Base-by-base conservation (phyloP, 2,888 invertebrate genomes). In the Laspeyria flexula region DNA sequence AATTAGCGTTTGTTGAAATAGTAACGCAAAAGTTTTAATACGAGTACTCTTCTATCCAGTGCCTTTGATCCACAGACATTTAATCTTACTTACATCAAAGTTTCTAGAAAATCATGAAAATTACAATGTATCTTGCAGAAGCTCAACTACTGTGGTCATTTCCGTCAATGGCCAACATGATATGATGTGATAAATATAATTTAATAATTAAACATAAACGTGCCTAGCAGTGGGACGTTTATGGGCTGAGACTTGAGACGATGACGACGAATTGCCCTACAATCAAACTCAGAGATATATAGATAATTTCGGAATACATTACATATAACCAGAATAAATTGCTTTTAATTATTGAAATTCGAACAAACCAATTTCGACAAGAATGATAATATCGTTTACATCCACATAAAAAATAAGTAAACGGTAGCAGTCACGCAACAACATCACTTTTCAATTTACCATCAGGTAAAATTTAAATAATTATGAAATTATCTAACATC, bases 391-490 rank as follows among this genome's bases (percentile, higher is more conserved):
- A 66, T 57, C 51, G 49, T 73, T 67, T 63, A 73, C 60, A 60
- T 56, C 39, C 44, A 55, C 48, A 52, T 62, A 70, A 65, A 68
- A 71, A 68, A 69, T 60, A 55, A 60, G 35, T 65, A 68, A 72
- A 74, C 74, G 70, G 76, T 74, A 72, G 73, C 73, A 59, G 74
- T 71, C 79, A 79, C 79, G 79, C 75, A 76, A 72, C 52, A 60
- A 69, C 66, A 61, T 61, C 54, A 48, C 46, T 66, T 64, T 66
- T 66, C 64, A 61, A 69, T 69, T 64, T 61, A 68, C 44, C 52
- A 44, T 43, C 50, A 41, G 57, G 57, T 68, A 60, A 55, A 52
- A 66, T 61, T 64, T 59, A 40, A 69, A 69, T 69, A 68, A 66
- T 64, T 64, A 57, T 66, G 56, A 65, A 59, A 68, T 67, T 62